Conservation (phyloP, 37 sponge, comb jelly and placozoan genomes). For the Chondrosia reniformis region DNA sequence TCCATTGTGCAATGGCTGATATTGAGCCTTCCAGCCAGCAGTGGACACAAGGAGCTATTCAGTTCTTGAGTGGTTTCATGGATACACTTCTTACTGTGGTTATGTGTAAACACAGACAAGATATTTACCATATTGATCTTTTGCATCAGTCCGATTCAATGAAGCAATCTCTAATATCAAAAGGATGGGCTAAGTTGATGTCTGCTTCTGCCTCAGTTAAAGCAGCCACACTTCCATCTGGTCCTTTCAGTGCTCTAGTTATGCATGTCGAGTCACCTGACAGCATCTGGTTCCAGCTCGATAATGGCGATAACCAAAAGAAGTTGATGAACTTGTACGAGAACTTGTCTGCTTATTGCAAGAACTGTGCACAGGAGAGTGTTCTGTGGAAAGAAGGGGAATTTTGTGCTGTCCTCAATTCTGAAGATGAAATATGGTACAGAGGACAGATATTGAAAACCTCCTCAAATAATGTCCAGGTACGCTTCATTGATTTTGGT, state of each 20-base stretch:
- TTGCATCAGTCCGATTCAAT: background rate
- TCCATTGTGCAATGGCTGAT: conserved; percentile 15
- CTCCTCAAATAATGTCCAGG: background rate
- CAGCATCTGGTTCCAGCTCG: background rate
- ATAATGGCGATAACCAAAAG: background rate
- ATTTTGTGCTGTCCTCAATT: background rate
- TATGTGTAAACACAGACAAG: background rate
- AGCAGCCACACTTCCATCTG: background rate
- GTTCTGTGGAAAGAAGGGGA: background rate
- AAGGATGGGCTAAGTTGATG: background rate
- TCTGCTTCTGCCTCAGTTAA: background rate
- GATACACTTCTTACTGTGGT: background rate
- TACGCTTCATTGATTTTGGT: conserved; percentile 4
- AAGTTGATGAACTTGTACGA: background rate
- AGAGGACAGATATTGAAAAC: background rate
- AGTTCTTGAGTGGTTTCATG: background rate
- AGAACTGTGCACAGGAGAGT: background rate
- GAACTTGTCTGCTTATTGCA: background rate
- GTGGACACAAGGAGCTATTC: background rate
- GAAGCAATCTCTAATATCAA: background rate
- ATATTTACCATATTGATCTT: background rate
- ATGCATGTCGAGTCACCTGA: background rate
- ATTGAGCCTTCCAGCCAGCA: background rate
- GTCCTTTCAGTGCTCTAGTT: background rate
- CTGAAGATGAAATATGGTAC: background rate